Evolutionary conservation across 2,113 vertebrate genomes (phyloP), one percentile per base, ranked within the genome.

Genomic region (Colius striatus): DNA sequence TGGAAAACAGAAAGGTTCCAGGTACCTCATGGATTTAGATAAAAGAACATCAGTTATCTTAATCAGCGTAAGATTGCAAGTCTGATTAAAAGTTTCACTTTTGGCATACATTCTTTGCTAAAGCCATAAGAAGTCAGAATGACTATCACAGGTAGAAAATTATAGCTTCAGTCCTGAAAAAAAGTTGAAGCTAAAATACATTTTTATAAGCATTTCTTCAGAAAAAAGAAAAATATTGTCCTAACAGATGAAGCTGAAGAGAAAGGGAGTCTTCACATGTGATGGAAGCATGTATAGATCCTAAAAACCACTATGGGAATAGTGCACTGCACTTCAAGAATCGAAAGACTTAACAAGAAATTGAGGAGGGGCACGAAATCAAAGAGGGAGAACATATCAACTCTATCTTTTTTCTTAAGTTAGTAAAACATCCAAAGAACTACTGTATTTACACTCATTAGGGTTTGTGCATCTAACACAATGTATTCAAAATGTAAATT

Each of bases 361-460:
- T 12, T 23, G 1, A 6, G 6, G 6, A 26, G 41, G 38, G 38
- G 38, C 38, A 10, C 9, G 23, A 38, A 26, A 20, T 2, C 0
- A 27, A 80, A 55, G 18, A 11, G 10, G 43, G 81, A 86, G 81
- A 77, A 68, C 6, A 73, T 5, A 80, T 9, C 16, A 73, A 48
- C 5, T 73, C 30, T 27, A 71, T 36, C 12, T 30, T 72, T 51
- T 36, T 63, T 38, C 5, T 47, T 0, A 89, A 68, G 18, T 66
- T 29, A 14, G 11, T 34, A 65, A n/a, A 45, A 65, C 26, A 72
- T 80, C 13, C 11, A 72, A n/a, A 41, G 19, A 50, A 76, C 67
- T 67, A 26, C 27, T 60, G 13, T 5, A 4, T 43, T 73, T 32
- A 20, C 13, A 65, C 34, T 70, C 26, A 66, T 25, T 57, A 38